Conservation (phyloP, 35 echinoderm and acorn worm species). For the Apostichopus japonicus region DNA sequence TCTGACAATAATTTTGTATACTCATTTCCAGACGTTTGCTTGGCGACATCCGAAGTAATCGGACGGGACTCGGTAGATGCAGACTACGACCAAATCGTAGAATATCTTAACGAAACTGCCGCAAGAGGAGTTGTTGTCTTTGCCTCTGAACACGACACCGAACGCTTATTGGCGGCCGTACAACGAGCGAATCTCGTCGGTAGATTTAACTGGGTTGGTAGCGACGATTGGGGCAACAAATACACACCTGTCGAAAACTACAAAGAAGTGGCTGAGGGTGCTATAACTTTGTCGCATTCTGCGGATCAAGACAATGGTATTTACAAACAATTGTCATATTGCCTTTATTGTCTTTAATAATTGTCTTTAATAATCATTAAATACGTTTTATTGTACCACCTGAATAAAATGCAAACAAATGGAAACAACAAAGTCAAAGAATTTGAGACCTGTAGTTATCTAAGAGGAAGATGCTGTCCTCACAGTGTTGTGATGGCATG, state of each 20-base stretch:
- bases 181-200: slow-evolving; percentile 61
- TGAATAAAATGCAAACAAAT: no score
- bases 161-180: slow-evolving; percentile 75
- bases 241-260: slow-evolving; percentile 74
- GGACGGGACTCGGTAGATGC: slow-evolving; percentile 67
- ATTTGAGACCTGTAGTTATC: no score
- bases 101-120: slow-evolving; percentile 61
- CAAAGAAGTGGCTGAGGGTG: slow-evolving; percentile 74
- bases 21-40: slow-evolving; percentile 76
- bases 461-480: no score
- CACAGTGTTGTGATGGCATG: no score
- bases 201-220: slow-evolving; percentile 91
- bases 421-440: no score
- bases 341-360: not conserved
- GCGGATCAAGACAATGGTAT: slow-evolving; percentile 77
- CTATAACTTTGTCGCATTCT: slow-evolving; percentile 85
- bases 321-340: not conserved
- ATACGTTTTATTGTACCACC: no score
- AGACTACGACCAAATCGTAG: slow-evolving; percentile 76
- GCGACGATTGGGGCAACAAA: slow-evolving; percentile 97
- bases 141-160: slow-evolving; percentile 82
- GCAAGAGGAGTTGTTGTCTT: slow-evolving; percentile 82
- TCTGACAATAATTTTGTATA: no score
- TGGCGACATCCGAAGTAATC: slow-evolving; percentile 77
- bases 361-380: no score